A percentile compares a stretch with the other conserved stretches of the same genome.
Conservation (phyloP, 2,797 vertebrate genomes). For the Coccyzus lansbergi region DNA sequence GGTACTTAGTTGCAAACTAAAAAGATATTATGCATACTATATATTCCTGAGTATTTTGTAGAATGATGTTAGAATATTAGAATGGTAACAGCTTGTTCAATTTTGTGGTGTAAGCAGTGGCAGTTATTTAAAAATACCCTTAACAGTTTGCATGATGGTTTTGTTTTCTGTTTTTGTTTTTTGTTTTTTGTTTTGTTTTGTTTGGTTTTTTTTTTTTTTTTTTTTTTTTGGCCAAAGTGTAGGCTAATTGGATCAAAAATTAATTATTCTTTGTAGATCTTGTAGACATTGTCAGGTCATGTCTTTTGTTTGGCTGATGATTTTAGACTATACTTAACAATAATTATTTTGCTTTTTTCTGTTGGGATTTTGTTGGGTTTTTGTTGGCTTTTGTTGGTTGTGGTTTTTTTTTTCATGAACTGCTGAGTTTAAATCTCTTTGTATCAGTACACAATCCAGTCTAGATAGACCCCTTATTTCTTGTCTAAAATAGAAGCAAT, state of each 20-base stretch:
- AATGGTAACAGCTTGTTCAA: neutral
- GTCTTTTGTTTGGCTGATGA: neutral
- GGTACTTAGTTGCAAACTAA: neutral
- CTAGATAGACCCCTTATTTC: neutral
- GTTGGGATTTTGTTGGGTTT: too few relatives aligned
- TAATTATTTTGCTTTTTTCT: neutral
- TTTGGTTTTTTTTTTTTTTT: neutral
- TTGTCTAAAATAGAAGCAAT: neutral
- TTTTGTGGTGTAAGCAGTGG: neutral
- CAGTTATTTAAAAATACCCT: neutral
- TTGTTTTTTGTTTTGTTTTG: too few relatives aligned
- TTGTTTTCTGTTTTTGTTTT: neutral
- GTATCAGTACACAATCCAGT: neutral
- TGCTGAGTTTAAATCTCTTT: neutral
- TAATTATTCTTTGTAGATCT: neutral
- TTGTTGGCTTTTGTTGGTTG: too few relatives aligned
- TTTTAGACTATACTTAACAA: neutral
- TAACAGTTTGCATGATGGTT: neutral
- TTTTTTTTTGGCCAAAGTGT: neutral
- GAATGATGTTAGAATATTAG: neutral
- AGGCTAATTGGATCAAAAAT: neutral
- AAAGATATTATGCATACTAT: neutral
- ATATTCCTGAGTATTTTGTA: neutral
- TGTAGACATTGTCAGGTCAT: neutral
- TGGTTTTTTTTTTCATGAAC: neutral